A percentile compares a stretch with the other conserved stretches of the same genome.
These are phyloP conservation scores for Pavo muticus DNA, from an alignment of 2,113 vertebrate species.

Conservation along the genomic window DNA sequence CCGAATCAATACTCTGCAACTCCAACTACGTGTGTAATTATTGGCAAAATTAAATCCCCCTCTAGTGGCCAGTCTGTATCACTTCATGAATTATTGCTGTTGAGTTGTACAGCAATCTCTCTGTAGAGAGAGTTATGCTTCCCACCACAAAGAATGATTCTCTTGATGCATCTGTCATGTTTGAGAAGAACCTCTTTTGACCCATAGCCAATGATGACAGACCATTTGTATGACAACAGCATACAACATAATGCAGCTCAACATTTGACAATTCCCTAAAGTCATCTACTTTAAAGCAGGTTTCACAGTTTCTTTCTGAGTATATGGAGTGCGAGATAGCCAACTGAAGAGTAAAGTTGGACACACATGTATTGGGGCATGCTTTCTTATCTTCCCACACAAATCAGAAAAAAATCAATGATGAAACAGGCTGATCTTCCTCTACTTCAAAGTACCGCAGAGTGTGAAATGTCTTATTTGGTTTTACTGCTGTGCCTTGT, in stretches of 20 bases:
- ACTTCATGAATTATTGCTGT: rapidly evolving
- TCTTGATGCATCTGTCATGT: not conserved
- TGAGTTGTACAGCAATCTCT: not conserved
- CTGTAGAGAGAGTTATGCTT: not conserved
- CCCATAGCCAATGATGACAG: not conserved
- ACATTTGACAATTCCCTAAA: not conserved
- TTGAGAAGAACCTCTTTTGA: not conserved
- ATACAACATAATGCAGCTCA: not conserved
- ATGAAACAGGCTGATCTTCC: not conserved
- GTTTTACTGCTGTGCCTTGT: not conserved
- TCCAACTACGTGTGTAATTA: rapidly evolving
- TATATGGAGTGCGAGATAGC: not conserved
- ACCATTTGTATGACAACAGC: rapidly evolving
- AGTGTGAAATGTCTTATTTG: rapidly evolving
- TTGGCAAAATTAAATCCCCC: conserved; percentile 54
- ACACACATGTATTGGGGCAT: not conserved
- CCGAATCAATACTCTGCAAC: rapidly evolving
- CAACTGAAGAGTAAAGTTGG: not conserved
- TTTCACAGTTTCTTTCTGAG: not conserved
- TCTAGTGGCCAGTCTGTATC: conserved; percentile 41
- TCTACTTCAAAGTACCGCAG: not conserved
- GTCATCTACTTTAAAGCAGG: not conserved
- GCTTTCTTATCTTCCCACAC: not conserved
- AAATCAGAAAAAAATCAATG: not conserved
- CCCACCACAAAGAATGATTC: not conserved